Evolutionary conservation across 2,113 vertebrate genomes (phyloP).

Genomic region (Podilymbus podiceps): DNA sequence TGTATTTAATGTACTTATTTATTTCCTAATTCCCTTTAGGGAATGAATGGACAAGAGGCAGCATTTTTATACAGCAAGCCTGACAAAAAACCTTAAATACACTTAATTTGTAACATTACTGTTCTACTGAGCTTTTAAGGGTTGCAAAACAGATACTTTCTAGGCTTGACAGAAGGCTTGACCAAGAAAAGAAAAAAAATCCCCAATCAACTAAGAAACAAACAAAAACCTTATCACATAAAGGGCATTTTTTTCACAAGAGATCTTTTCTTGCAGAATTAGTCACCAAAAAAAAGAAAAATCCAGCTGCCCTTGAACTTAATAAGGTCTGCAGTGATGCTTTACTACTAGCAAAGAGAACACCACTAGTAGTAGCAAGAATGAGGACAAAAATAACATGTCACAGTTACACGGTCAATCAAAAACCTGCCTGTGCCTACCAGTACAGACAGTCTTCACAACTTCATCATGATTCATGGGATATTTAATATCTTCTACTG

Average conservation of each 20-base stretch:
- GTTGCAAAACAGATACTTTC: background rate
- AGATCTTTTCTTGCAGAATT: background rate
- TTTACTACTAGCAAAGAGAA: background rate
- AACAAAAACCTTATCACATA: background rate
- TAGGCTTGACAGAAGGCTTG: background rate
- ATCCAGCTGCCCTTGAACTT: background rate
- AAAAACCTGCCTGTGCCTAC: background rate
- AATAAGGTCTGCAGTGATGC: background rate
- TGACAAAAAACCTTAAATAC: background rate
- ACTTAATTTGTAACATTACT: background rate
- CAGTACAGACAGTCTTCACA: background rate
- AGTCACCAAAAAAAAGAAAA: background rate
- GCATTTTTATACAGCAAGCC: background rate
- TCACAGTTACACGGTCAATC: background rate
- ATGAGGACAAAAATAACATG: background rate
- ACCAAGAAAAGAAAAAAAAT: background rate
- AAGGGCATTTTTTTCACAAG: background rate
- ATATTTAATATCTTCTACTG: background rate
- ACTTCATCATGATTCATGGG: background rate
- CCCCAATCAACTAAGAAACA: background rate
- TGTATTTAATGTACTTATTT: conserved; percentile 17
- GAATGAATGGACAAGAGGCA: background rate
- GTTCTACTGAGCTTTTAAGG: background rate
- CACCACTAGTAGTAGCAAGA: background rate
- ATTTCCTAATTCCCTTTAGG: conserved; percentile 26